Conservation (phyloP, 64 coral and sea anemone species). For the Stichodactyla mertensii region DNA sequence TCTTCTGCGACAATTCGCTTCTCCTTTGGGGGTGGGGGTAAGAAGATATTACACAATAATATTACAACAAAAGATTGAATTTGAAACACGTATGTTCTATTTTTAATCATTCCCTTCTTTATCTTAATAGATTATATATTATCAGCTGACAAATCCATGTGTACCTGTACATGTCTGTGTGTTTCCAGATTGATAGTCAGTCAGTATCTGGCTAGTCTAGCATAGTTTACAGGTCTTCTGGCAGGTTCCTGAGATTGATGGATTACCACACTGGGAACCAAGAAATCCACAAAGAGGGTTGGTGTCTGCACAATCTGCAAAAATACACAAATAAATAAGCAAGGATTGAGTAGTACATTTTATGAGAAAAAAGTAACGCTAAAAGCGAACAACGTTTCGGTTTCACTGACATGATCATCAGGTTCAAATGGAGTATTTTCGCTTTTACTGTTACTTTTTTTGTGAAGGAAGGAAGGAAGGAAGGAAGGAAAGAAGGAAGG, state of each 20-base stretch:
- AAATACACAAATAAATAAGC: neutral
- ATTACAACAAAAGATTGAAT: too few species aligned
- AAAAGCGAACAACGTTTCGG: neutral
- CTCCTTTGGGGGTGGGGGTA: too few species aligned
- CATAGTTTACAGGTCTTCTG: neutral
- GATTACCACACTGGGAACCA: neutral
- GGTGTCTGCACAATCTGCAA: neutral
- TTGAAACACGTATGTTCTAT: too few species aligned
- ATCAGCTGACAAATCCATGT: too few species aligned
- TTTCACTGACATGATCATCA: neutral
- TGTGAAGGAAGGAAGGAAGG: too few species aligned
- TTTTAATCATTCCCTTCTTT: too few species aligned
- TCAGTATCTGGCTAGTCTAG: neutral
- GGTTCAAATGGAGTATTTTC: neutral
- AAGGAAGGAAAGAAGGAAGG: too few species aligned
- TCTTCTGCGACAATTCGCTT: too few species aligned
- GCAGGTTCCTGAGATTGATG: neutral
- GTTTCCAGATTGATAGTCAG: too few species aligned
- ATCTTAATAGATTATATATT: too few species aligned
- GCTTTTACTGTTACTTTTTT: neutral
- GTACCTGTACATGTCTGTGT: too few species aligned
- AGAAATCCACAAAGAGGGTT: slow-evolving; percentile 9
- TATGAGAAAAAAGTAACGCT: neutral
- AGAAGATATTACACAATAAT: too few species aligned
- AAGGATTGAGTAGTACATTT: neutral